Percentiles rank a stretch among this genome's conserved stretches.
phyloP scores from a whole-genome alignment of 2,797 vertebrate species.

The Diplodus sargus region DNA sequence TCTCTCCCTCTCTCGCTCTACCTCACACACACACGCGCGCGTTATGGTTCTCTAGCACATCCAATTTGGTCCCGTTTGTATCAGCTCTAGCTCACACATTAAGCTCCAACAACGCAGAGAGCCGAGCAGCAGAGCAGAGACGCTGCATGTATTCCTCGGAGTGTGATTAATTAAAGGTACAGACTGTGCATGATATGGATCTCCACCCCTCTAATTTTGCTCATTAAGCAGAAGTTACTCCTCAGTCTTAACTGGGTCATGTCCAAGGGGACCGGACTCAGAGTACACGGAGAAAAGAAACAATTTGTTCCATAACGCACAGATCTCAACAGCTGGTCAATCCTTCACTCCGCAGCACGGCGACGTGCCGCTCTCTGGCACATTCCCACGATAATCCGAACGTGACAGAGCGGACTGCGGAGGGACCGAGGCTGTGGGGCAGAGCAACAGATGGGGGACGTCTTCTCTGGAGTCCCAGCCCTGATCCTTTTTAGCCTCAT shows the following conservation, averaged over 20 bases:
- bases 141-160: conserved; percentile 13
- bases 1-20: too few species aligned
- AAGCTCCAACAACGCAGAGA: not conserved
- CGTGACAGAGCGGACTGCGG: not conserved
- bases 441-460: conserved; percentile 70
- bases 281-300: conserved; percentile 34
- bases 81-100: not conserved
- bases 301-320: conserved; percentile 20
- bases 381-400: conserved; percentile 50
- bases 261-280: conserved; percentile 32
- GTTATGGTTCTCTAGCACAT: not conserved
- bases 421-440: conserved; percentile 4
- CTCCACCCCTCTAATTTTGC: conserved; percentile 31
- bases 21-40: not conserved
- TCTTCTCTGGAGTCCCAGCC: conserved; percentile 46
- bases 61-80: not conserved
- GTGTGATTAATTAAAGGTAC: conserved; percentile 21
- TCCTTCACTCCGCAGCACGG: conserved; percentile 32
- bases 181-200: conserved; percentile 28
- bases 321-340: conserved; percentile 59
- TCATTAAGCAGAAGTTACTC: conserved; percentile 40
- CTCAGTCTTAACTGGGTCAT: conserved; percentile 48
- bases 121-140: not conserved
- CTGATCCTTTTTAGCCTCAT: conserved; percentile 61
- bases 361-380: conserved; percentile 9